Evolutionary conservation across 1,140 invertebrate genomes (phyloP).

Genomic region (Drosophila kanapiae): DNA sequence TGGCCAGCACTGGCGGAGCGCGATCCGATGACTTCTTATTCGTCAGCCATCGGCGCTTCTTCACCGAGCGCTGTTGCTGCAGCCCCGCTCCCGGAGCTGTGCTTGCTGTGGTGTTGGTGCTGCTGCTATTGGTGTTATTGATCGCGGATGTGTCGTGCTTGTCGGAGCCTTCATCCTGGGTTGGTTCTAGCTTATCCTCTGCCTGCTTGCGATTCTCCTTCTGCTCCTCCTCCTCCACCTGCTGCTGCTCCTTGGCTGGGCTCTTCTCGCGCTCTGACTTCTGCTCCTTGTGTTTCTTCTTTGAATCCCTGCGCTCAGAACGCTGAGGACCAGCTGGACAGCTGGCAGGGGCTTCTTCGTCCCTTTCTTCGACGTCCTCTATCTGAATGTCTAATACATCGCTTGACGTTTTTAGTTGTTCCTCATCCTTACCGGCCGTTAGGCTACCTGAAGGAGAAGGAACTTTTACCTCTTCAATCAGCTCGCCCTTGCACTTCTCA

Average conservation of each 20-base stretch:
- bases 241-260: slow-evolving; percentile 5
- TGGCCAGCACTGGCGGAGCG: slow-evolving; percentile 86
- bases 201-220: slow-evolving; percentile 63
- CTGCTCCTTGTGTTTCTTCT: slow-evolving; percentile 39
- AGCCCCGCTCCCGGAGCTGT: slow-evolving; percentile 6
- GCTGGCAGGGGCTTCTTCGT: slow-evolving; percentile 22
- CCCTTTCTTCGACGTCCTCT: slow-evolving; percentile 71
- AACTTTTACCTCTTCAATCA: slow-evolving; percentile 75
- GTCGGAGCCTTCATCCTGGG: slow-evolving; percentile 18
- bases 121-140: slow-evolving; percentile 6
- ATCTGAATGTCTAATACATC: slow-evolving; percentile 83
- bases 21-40: slow-evolving; percentile 73
- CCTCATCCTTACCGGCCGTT: slow-evolving; percentile 73
- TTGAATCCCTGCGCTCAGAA: slow-evolving; percentile 37
- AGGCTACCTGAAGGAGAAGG: slow-evolving; percentile 75
- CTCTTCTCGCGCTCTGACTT: slow-evolving; percentile 4
- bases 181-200: slow-evolving; percentile 14
- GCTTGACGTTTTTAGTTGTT: slow-evolving; percentile 78
- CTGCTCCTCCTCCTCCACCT: slow-evolving; percentile 45
- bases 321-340: slow-evolving; percentile 20
- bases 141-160: slow-evolving; percentile 41
- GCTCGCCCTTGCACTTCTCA: slow-evolving; percentile 20
- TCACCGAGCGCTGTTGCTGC: slow-evolving; percentile 58
- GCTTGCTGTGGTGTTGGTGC: slow-evolving; percentile 1
- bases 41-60: slow-evolving; percentile 80